A percentile compares a stretch with the other conserved stretches of the same genome.
phyloP scores from a whole-genome alignment of 1,140 invertebrate genomes.

The Elysia chlorotica region DNA sequence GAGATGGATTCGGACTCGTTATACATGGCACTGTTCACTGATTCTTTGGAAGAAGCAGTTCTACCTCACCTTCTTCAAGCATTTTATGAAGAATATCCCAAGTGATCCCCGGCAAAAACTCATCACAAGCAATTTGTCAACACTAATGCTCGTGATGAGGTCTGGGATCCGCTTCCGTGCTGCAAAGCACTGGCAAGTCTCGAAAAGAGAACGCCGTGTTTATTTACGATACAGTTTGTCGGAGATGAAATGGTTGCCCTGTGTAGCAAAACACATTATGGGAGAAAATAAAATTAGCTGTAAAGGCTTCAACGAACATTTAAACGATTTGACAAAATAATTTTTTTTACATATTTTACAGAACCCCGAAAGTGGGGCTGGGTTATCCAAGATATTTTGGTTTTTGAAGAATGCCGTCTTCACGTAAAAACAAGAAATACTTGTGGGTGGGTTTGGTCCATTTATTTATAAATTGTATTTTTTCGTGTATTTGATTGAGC shows the following conservation, averaged over 20 bases:
- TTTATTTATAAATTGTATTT: too few species aligned
- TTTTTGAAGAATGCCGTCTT: too few species aligned
- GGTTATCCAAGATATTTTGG: too few species aligned
- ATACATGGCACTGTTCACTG: slow-evolving; percentile 28
- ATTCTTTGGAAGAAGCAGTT: slow-evolving; percentile 22
- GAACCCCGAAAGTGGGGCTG: too few species aligned
- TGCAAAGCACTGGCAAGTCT: background rate
- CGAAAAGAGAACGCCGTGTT: slow-evolving; percentile 5
- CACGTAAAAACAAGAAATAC: too few species aligned
- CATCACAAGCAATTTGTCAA: background rate
- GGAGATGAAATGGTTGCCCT: background rate
- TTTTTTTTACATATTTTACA: too few species aligned
- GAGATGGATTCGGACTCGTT: slow-evolving; percentile 40
- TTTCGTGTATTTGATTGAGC: too few species aligned
- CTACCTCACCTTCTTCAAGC: slow-evolving; percentile 7
- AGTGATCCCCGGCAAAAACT: background rate
- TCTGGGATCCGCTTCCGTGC: background rate
- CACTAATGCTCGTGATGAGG: background rate
- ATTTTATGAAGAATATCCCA: slow-evolving; percentile 9
- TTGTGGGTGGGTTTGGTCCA: too few species aligned
- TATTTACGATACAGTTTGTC: slow-evolving; percentile 12
- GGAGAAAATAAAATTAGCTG: too few species aligned
- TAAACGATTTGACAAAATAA: too few species aligned
- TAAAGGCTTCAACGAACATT: too few species aligned
- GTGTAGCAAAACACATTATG: too few species aligned